Base-by-base conservation (phyloP, 2,797 vertebrate species). In the Coregonus sp. region DNA sequence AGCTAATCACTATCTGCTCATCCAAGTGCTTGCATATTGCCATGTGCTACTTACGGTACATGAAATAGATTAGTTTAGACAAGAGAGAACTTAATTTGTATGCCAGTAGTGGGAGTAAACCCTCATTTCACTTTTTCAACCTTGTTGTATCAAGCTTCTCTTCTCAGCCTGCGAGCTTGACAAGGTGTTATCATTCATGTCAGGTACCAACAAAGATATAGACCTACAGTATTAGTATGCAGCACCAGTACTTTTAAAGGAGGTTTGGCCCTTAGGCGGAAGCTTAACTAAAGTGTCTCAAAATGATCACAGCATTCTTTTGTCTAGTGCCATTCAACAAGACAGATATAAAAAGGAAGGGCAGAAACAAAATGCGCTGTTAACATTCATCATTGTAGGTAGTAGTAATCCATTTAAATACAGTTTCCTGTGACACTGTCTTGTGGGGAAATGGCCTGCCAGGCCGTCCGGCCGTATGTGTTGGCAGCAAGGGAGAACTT, bases 401-500 rank as follows among this genome's bases (percentile, higher is more conserved):
- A 61, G 59, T n/a, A 61, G 59, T 20, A 78, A 84, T 82, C 18
- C 81, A 80, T 86, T 84, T 83, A 89, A 81, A 88, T 84, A 81
- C 75, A 79, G 86, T 86, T 92, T 76, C 82, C 81, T 86, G 47
- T 84, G 74, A 75, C 81, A 80, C 15, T 9, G 4, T 33, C 35
- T 35, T 66, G 72, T 73, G 75, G 83, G 82, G 82, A 88, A 87
- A 81, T 82, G 75, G 78, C 78, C 83, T 86, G 82, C 78, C 82
- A 87, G 82, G 80, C 84, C 78, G 81, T 79, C 81, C 87, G 81
- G 79, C 83, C 76, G 81, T 79, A 82, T 83, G 76, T 77, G 76
- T 72, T 89, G 88, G 80, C 88, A 88, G 74, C 80, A 78, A 86
- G 80, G 2, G 20, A 77, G 82, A 85, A 87, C 89, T 85, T 88